These are phyloP conservation scores for Cyprinodon tularosa DNA, from an alignment of 2,113 vertebrate species.

Conservation along the genomic window DNA sequence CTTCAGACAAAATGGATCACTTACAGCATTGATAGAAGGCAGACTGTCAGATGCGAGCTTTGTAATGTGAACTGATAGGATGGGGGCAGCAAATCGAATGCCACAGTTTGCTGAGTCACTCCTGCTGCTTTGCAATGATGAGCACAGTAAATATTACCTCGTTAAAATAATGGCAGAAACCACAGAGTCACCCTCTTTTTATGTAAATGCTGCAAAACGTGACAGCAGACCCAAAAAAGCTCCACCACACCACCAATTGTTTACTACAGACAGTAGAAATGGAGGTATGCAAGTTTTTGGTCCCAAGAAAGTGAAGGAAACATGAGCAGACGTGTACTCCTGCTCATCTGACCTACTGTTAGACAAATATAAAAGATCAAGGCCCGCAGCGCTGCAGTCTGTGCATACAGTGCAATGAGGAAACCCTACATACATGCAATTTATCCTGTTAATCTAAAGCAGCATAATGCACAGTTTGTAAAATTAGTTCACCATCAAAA, in stretches of 20 bases:
- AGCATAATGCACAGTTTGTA: no score
- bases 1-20: neutral
- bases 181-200: neutral
- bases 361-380: no score
- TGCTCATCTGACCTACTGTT: no score
- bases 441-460: no score
- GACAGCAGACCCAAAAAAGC: neutral
- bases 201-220: neutral
- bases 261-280: neutral
- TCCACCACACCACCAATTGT: neutral
- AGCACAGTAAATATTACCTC: neutral
- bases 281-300: neutral
- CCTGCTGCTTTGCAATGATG: neutral
- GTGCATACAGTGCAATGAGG: no score
- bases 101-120: conserved; percentile 26
- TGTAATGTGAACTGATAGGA: conserved; percentile 14
- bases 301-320: neutral
- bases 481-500: no score
- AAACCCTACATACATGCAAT: no score
- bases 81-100: neutral
- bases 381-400: no score
- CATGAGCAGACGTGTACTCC: no score
- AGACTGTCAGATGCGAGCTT: conserved; percentile 4
- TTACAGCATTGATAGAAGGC: conserved; percentile 9
- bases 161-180: no score